Conservation (phyloP, 2,113 vertebrate species). For the Eptesicus fuscus region DNA sequence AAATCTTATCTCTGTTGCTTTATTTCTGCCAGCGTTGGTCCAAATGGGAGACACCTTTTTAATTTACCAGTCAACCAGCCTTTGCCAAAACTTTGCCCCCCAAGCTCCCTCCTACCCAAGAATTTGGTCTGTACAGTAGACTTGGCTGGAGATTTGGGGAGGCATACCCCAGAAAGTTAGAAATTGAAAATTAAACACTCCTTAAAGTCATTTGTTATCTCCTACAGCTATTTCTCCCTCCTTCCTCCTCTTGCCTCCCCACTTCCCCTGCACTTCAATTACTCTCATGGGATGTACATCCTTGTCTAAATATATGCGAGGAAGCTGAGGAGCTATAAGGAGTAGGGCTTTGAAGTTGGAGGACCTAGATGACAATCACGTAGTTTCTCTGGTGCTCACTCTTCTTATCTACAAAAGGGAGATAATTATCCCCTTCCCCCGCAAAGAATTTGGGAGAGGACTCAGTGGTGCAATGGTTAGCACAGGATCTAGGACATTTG, state of each 20-base stretch:
- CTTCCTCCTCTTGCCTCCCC: neutral
- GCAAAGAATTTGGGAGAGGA: neutral
- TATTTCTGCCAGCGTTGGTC: neutral
- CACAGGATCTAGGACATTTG: neutral
- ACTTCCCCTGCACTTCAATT: accelerated
- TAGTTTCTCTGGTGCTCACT: neutral
- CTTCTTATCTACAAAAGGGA: neutral
- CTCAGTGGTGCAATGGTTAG: neutral
- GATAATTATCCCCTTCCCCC: neutral
- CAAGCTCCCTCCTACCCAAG: neutral
- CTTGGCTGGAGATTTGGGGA: neutral
- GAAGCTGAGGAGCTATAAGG: neutral
- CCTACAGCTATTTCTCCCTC: neutral
- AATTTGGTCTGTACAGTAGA: neutral
- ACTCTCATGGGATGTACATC: neutral
- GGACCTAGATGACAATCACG: neutral
- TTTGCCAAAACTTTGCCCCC: neutral
- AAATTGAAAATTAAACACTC: neutral
- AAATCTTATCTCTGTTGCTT: neutral
- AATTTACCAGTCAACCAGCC: neutral
- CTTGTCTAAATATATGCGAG: neutral
- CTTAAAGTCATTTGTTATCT: neutral
- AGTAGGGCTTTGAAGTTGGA: neutral
- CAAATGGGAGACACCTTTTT: conserved; percentile 19
- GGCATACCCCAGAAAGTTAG: neutral